These are phyloP conservation scores for Perca flavescens DNA, from an alignment of 2,113 vertebrate species.

Conservation along the genomic window DNA sequence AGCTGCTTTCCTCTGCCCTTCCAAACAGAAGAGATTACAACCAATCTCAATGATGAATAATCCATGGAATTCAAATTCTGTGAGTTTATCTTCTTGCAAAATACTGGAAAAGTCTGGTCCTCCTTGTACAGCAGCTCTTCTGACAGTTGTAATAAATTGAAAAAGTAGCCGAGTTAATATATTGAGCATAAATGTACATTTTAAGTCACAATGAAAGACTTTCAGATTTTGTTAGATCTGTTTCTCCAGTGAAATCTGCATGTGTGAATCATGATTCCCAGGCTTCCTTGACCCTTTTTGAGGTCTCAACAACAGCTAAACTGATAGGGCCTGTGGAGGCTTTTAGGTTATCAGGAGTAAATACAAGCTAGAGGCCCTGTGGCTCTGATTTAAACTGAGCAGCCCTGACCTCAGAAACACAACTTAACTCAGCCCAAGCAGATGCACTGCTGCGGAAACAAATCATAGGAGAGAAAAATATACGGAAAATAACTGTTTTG, in stretches of 20 bases:
- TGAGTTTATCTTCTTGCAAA: conserved; percentile 51
- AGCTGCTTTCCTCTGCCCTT: conserved; percentile 66
- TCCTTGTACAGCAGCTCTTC: background rate
- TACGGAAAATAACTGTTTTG: conserved; percentile 25
- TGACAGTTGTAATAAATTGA: conserved; percentile 13
- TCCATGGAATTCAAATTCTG: conserved; percentile 62
- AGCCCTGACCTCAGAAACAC: conserved; percentile 58
- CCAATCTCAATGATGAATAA: conserved; percentile 77
- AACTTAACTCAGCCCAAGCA: conserved; percentile 11
- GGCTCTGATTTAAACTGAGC: conserved; percentile 64
- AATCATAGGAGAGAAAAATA: background rate
- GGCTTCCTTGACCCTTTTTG: conserved; percentile 66
- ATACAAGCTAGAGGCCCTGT: conserved; percentile 42
- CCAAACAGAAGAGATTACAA: conserved; percentile 70
- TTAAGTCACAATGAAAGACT: conserved; percentile 4
- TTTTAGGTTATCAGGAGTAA: conserved; percentile 77
- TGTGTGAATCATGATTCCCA: conserved; percentile 11
- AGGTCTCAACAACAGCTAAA: conserved; percentile 44
- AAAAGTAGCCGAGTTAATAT: background rate
- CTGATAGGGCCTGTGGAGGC: conserved; percentile 56
- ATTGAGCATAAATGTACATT: conserved; percentile 20
- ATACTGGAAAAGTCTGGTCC: conserved; percentile 9
- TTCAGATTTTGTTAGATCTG: background rate
- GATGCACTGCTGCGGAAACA: conserved; percentile 21
- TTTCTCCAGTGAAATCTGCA: background rate